Evolutionary conservation across 1,140 invertebrate genomes (phyloP), one percentile per base, ranked within the genome.

Genomic region (Acromyrmex charruanus): DNA sequence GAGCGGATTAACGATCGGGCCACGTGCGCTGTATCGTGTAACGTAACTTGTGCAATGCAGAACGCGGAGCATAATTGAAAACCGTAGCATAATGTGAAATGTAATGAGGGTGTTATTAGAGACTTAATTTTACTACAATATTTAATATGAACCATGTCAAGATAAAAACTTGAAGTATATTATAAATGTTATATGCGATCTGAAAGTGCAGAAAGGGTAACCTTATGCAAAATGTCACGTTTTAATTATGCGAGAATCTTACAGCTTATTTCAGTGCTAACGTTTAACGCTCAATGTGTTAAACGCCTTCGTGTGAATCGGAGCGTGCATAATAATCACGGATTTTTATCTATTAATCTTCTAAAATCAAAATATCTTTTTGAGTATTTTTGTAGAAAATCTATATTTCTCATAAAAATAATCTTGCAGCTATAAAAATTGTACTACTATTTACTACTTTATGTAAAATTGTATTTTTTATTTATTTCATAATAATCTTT

Each of bases 231-330:
- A 77, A 77, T 77, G 58, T 58, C 35, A 28, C 14, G 7, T 61
- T n/a, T 80, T 80, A 80, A 80, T 80, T 68, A 31, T 16, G 14
- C 65, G 51, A 81, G n/a, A 25, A 81, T 80, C 51, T 44, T 10
- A 51, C 39, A 49, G 25, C 21, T 65, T 79, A 28, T 79, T 79
- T 21, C 63, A 10, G 14, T 18, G 39, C 6, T 25, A 51, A 69
- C 21, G n/a, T 69, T 69, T 69, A 51, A 58, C 61, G 63, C 44
- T 53, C 77, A 12, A 44, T 51, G 3, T 31, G 3, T 51, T 65
- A 16, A 66, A 4, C n/a, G 44, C 31, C n/a, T 18, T 21, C 44
- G 18, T 21, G 44, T 16, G 39, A 79, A 79, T 80, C 61, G 63
- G 28, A 80, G 25, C 39, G 59, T 51, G 18, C 14, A 21, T 14